Base-by-base conservation (phyloP, 1,140 invertebrate genomes). In the Philaenus spumarius region DNA sequence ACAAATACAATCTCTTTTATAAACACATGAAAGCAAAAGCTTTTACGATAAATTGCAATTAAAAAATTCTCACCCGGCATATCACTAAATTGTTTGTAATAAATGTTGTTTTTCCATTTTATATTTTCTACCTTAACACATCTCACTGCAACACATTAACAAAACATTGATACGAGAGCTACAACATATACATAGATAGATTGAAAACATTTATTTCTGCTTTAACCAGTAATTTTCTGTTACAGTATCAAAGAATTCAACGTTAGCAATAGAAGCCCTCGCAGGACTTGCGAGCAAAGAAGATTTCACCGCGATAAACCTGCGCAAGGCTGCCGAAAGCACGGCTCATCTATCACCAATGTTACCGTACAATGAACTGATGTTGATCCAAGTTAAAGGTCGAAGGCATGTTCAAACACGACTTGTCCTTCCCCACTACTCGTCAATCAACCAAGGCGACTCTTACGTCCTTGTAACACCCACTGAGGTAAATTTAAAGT, bases 311-410 rank as follows among this genome's bases (percentile, higher is more conserved):
- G 81, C 84, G 48, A 83, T 96, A 9, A 80, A 83, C 14, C 68
- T 96, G 35, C 84, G 78, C 72, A 78, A 87, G 66, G 73, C 77
- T 65, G 78, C 70, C 23, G 74, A 72, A 62, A 68, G 23, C 58
- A 48, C 50, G 7, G 69, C 72, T 55, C 61, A 66, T 52, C 63
- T 69, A 40, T 64, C 76, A 64, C 65, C 80, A 71, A 65, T 79
- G 66, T 67, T 81, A 59, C 79, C 86, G 1, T 83, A 83, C 68
- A 85, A 84, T 65, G 75, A 81, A 52, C 62, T 85, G 12, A 91
- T 93, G 87, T 73, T 95, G 58, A 72, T 95, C 37, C 83, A 93
- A 58, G 77, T 96, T 19, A 97, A 96, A 79, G 93, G 93, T 11
- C 78, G 93, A 46, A 77, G 89, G 12, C 81, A 87, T 62, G 82